Evolutionary conservation across 2,888 invertebrate genomes (phyloP).

Genomic region (Eristalis arbustorum): DNA sequence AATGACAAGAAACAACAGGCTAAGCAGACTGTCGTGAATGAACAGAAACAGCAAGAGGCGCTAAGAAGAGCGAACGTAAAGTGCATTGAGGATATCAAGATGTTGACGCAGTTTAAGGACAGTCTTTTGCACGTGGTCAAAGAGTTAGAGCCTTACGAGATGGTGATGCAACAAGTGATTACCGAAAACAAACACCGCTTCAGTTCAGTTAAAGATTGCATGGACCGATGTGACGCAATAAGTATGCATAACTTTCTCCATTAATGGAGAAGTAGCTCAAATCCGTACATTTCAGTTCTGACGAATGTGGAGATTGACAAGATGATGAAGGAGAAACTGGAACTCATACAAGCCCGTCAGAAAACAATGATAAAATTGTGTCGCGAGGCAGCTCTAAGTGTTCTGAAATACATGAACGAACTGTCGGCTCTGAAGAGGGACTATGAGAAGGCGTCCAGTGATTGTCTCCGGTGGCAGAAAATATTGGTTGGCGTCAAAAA

Average conservation of each 20-base stretch:
- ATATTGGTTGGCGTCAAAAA: not conserved
- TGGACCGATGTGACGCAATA: not conserved
- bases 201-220: not conserved
- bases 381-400: conserved; percentile 68
- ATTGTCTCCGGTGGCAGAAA: not conserved
- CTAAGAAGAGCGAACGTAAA: not conserved
- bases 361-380: conserved; percentile 65
- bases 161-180: not conserved
- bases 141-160: not conserved
- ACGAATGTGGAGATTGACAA: conserved; percentile 71
- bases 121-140: not conserved
- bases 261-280: not conserved
- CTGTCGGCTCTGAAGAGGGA: not conserved
- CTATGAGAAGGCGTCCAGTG: not conserved
- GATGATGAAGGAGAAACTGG: conserved; percentile 54
- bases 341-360: conserved; percentile 67
- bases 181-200: not conserved
- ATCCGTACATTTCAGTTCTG: conserved; percentile 60
- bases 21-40: not conserved
- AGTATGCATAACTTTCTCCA: not conserved
- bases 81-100: not conserved
- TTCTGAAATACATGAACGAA: conserved; percentile 71
- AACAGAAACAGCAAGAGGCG: not conserved
- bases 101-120: not conserved
- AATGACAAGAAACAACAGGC: not conserved